Conservation (phyloP, 2,888 invertebrate species). For the Eupithecia tripunctaria region DNA sequence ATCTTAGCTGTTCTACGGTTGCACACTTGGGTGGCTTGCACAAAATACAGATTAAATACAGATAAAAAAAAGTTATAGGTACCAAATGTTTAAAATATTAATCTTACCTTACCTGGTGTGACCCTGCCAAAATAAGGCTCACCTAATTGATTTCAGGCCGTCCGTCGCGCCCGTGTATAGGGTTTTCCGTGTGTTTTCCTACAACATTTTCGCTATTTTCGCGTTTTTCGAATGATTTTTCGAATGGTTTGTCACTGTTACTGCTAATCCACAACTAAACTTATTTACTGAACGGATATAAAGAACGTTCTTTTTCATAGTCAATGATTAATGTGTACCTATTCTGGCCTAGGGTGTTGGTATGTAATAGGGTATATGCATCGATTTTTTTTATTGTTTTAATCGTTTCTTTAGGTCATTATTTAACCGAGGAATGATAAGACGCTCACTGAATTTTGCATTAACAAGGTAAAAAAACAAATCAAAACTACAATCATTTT, state of each 20-base stretch:
- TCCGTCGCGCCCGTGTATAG: background rate
- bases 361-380: no score
- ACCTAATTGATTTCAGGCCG: no score
- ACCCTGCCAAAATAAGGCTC: no score
- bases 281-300: background rate
- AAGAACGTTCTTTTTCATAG: background rate
- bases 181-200: background rate
- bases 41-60: background rate
- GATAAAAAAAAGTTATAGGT: no score
- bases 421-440: no score
- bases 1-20: background rate
- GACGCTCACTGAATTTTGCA: no score
- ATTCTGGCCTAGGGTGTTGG: background rate
- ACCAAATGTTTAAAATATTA: no score
- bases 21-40: background rate
- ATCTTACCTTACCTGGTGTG: background rate
- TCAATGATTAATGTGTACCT: background rate
- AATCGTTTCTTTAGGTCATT: no score
- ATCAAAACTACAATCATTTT: no score
- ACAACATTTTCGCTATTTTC: background rate
- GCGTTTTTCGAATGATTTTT: background rate
- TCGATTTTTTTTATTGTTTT: no score
- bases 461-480: no score
- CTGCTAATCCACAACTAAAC: background rate
- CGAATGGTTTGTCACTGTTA: no score